Percentiles rank a stretch among this genome's conserved stretches.
These are phyloP conservation scores for Mungos mungo DNA, from an alignment of 2,113 vertebrate genomes.

Conservation along the genomic window DNA sequence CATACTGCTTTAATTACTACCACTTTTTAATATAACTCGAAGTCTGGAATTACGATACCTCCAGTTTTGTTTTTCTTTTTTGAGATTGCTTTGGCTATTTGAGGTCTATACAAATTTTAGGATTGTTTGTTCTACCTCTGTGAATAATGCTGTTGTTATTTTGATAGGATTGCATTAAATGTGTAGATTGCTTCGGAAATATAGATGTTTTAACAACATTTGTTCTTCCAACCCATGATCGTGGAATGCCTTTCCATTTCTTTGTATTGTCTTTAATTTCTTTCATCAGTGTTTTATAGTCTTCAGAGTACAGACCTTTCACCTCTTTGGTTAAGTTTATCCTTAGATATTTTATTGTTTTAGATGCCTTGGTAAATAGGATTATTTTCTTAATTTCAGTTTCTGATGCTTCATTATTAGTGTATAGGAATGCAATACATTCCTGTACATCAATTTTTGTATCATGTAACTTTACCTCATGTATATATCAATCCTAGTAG, in stretches of 20 bases:
- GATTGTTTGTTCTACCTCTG: neutral
- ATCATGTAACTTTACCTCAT: neutral
- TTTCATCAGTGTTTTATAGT: neutral
- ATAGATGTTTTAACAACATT: neutral
- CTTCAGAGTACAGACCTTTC: neutral
- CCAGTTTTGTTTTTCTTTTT: neutral
- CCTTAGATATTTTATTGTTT: neutral
- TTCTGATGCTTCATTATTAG: neutral
- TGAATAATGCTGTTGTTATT: neutral
- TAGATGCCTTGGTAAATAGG: neutral
- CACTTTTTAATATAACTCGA: neutral
- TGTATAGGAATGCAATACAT: neutral
- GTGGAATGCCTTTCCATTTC: neutral
- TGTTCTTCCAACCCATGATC: neutral
- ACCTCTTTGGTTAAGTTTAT: neutral
- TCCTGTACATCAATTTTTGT: neutral
- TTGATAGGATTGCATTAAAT: neutral
- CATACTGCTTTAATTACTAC: neutral
- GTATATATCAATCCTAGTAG: neutral
- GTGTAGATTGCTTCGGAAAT: neutral
- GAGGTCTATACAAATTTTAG: neutral
- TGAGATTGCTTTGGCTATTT: neutral
- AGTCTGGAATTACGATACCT: neutral
- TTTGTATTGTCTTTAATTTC: neutral
- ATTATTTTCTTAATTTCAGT: neutral